Percentiles rank a stretch among this genome's conserved stretches.
These are phyloP conservation scores for Todiramphus saurophagus DNA, from an alignment of 2,113 vertebrate species.

Conservation along the genomic window DNA sequence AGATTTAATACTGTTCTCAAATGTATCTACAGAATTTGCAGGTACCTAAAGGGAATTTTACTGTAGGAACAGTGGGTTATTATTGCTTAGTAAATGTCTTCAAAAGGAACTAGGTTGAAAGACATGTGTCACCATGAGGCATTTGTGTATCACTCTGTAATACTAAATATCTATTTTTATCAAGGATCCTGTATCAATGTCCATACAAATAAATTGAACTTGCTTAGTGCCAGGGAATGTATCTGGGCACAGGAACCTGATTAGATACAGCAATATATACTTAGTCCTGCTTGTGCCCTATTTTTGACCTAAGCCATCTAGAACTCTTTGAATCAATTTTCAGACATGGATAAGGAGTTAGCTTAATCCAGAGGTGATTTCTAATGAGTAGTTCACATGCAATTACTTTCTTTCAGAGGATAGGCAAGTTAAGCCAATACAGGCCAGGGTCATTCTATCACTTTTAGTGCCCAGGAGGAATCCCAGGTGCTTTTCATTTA, in stretches of 20 bases:
- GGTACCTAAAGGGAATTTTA: neutral
- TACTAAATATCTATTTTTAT: slow-evolving; percentile 3
- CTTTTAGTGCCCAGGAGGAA: neutral
- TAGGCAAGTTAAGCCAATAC: slow-evolving; percentile 10
- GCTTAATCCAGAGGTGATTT: neutral
- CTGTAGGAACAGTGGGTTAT: neutral
- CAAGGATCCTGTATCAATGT: neutral
- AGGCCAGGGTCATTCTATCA: neutral
- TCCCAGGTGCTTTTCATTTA: neutral
- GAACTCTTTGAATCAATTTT: slow-evolving; percentile 23
- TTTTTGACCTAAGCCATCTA: neutral
- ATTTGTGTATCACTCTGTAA: neutral
- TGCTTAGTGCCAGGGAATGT: neutral
- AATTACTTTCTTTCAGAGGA: slow-evolving; percentile 36
- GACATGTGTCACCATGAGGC: neutral
- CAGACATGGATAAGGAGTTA: slow-evolving; percentile 10
- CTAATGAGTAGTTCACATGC: slow-evolving; percentile 11
- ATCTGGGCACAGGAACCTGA: neutral
- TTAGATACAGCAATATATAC: neutral
- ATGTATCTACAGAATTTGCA: neutral
- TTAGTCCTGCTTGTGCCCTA: neutral
- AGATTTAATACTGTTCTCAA: neutral
- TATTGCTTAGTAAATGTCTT: neutral
- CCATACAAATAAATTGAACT: neutral
- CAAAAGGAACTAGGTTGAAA: neutral